phyloP scores from a whole-genome alignment of 1,140 invertebrate species.

The Meloidogyne chitwoodi region DNA sequence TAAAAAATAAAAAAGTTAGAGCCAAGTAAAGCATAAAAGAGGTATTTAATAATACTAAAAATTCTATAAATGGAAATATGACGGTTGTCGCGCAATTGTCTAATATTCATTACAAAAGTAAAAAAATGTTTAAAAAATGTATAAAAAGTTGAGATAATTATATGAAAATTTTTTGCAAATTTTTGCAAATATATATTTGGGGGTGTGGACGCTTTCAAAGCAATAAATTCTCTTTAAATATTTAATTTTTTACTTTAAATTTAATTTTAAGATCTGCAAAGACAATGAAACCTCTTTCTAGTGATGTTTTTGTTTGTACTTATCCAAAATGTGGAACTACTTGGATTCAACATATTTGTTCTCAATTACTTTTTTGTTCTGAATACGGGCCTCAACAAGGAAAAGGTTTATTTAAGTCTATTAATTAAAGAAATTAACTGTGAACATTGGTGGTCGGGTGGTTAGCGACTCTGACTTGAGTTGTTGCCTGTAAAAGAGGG shows the following conservation, averaged over 20 bases:
- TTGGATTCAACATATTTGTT: constrained; percentile 61
- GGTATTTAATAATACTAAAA: neutral
- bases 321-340: constrained; percentile 60
- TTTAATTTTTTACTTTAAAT: neutral
- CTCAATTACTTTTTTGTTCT: constrained; percentile 42
- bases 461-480: neutral
- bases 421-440: neutral
- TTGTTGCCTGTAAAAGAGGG: too few species aligned
- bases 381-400: constrained; percentile 50
- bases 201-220: too few species aligned
- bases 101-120: neutral
- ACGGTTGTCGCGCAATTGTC: neutral
- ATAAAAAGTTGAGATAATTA: neutral
- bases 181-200: neutral
- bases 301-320: constrained; percentile 58
- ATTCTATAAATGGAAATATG: neutral
- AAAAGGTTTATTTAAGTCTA: constrained; percentile 57
- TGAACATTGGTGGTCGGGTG: neutral
- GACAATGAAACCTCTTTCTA: constrained; percentile 28
- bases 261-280: constrained; percentile 46
- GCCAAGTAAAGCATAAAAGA: neutral
- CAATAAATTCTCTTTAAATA: neutral
- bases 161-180: neutral
- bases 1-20: neutral
- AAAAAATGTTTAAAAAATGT: neutral